Evolutionary conservation across 2,113 vertebrate species (phyloP), one percentile per base, ranked within the genome.

Genomic region (Xerus inauris): DNA sequence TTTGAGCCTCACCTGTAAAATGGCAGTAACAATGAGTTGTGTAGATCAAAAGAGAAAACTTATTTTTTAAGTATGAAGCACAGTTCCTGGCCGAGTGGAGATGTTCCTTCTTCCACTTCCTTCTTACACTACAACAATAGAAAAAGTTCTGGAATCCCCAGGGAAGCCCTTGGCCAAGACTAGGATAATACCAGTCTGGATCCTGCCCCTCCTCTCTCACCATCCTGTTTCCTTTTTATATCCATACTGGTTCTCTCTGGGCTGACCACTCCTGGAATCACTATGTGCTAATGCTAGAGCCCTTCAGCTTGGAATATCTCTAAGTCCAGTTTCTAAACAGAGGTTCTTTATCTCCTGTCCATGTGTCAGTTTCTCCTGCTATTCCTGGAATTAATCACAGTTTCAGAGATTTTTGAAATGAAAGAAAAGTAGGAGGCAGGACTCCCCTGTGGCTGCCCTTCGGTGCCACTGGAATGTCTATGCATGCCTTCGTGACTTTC

Each of bases 401-500:
- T 65, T 88, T 94, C 19, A 45, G 71, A 95, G 69, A 17, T 32
- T 73, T 72, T 85, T 85, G 88, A 84, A 88, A 76, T 35, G 71
- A 75, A 92, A 87, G 64, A 22, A 65, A 1, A 1, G 30, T 14
- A 81, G 92, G 57, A 87, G 49, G 67, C 13, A 49, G 35, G 85
- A 30, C 73, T 67, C 20, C 64, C 65, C 79, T 47, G 81, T 42
- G 93, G 79, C 30, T 77, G n/a, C 54, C 49, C 38, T 81, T 49
- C 8, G 32, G 65, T 38, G 65, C 89, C 92, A 57, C 64, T 45
- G 87, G 95, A 96, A 96, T 92, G 91, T 84, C 73, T 81, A 9
- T 49, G 22, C 38, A 82, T 13, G 17, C 13, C 72, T 82, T n/a
- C 82, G 72, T 10, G 69, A 86, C 86, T 89, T 62, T 86, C 82